A percentile compares a stretch with the other conserved stretches of the same genome.
Evolutionary conservation across 1,140 invertebrate genomes (phyloP).

Genomic region (Drosophila nigrodunni): DNA sequence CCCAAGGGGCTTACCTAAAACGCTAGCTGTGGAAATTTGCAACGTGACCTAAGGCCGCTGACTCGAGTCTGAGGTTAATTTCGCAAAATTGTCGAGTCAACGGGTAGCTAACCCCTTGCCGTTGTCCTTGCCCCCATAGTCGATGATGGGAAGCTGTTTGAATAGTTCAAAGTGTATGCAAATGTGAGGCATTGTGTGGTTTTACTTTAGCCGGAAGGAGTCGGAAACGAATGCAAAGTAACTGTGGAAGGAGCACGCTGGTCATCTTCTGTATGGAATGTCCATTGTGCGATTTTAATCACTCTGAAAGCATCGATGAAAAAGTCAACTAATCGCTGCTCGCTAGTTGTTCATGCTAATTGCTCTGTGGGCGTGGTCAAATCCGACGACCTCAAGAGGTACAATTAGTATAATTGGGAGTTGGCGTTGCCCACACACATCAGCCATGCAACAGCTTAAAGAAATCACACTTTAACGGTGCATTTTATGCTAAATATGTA

Average conservation of each 20-base stretch:
- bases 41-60: conserved; percentile 77
- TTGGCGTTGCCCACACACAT: background rate
- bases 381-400: conserved; percentile 22
- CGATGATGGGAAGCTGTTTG: conserved; percentile 34
- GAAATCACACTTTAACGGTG: background rate
- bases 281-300: conserved; percentile 75
- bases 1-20: conserved; percentile 75
- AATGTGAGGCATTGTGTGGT: conserved; percentile 79
- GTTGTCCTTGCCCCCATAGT: background rate
- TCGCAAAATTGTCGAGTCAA: conserved; percentile 82
- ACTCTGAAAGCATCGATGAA: conserved; percentile 69
- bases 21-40: conserved; percentile 50
- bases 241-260: conserved; percentile 22
- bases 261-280: conserved; percentile 58
- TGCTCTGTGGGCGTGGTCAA: conserved; percentile 46
- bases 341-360: conserved; percentile 53
- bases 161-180: conserved; percentile 78
- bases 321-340: conserved; percentile 66
- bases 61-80: conserved; percentile 77
- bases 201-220: conserved; percentile 72
- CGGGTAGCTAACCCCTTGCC: conserved; percentile 44
- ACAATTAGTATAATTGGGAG: conserved; percentile 46
- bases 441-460: background rate
- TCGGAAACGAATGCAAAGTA: background rate
- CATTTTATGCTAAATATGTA: background rate